Evolutionary conservation across 2,888 invertebrate species (phyloP), one percentile per base, ranked within the genome.

Genomic region (Metellina segmentata): DNA sequence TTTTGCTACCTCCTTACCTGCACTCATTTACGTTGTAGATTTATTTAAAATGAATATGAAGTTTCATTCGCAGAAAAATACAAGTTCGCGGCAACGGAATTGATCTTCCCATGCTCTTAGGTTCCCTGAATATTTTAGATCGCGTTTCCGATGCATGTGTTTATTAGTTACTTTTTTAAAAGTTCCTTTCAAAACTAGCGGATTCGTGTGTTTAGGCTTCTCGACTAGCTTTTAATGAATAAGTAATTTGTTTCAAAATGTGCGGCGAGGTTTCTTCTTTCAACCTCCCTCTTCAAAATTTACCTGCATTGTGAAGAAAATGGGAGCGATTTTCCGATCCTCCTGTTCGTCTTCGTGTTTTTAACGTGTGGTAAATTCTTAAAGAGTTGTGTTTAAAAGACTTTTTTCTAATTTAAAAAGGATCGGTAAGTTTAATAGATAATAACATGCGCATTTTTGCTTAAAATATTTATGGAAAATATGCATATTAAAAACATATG

Each of bases 1-100:
- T 16, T 70, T 51, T 19, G 13, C 51, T 34, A 34, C 34, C 34
- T 72, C n/a, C 19, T 79, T 79, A 72, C 71, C 19, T n/a, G 16
- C 87, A 61, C 49, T 74, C 74, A 81, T 74, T 69, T 72, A 51
- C 19, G 51, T 13, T 19, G 34, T 69, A 74, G 9, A 34, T 88
- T 88, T 88, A 75, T 81, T 81, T 75, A 88, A 81, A 88, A 81
- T 88, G 74, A 81, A 74, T 61, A 81, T 81, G 49, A 88, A 81
- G 81, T 88, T 81, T 19, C 61, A 72, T 88, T 48, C 61, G 0
- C 34, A 16, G 52, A 1, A 7, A n/a, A 34, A 81, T 51, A 72
- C 52, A 71, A 81, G 51, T 70, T 79, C 4, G 20, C n/a, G 71
- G 49, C 19, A 34, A 61, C 11, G 53, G 74, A 81, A 87, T 88